These are phyloP conservation scores for Mycalesis mineus DNA, from an alignment of 2,888 invertebrate species.

Conservation along the genomic window DNA sequence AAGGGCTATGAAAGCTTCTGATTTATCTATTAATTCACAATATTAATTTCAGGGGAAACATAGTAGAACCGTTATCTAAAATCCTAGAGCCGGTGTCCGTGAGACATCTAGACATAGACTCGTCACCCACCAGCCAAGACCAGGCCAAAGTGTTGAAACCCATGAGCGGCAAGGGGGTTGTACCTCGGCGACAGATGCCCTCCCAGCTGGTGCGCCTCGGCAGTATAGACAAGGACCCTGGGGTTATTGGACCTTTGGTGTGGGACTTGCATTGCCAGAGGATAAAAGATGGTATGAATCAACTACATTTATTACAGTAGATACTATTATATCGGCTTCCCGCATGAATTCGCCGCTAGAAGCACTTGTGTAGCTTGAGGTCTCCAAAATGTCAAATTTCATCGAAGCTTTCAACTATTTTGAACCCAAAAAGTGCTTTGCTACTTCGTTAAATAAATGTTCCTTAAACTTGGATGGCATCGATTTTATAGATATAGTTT, in stretches of 20 bases:
- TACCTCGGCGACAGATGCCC: slow-evolving; percentile 65
- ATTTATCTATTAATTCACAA: too few relatives aligned
- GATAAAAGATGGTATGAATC: slow-evolving; percentile 70
- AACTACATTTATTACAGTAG: too few relatives aligned
- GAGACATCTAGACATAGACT: slow-evolving; percentile 81
- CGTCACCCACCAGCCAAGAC: slow-evolving; percentile 45
- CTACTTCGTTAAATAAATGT: too few relatives aligned
- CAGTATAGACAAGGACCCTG: slow-evolving; percentile 88
- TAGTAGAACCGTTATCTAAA: slow-evolving; percentile 87
- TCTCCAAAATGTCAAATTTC: too few relatives aligned
- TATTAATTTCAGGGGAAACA: slow-evolving; percentile 76
- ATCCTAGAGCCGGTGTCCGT: slow-evolving; percentile 89
- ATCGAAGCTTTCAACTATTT: too few relatives aligned
- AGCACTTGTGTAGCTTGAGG: too few relatives aligned
- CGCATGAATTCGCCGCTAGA: too few relatives aligned
- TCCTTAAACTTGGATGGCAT: too few relatives aligned
- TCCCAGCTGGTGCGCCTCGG: slow-evolving; percentile 80
- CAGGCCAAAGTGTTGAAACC: slow-evolving; percentile 35
- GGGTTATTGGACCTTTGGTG: slow-evolving; percentile 89
- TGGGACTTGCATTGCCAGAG: slow-evolving; percentile 89
- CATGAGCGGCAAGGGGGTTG: slow-evolving; percentile 44
- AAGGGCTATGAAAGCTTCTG: too few relatives aligned
- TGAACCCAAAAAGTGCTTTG: too few relatives aligned
- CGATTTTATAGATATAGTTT: too few relatives aligned
- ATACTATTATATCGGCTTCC: too few relatives aligned